Percentiles rank a stretch among this genome's conserved stretches.
phyloP scores from a whole-genome alignment of 2,888 invertebrate genomes.

The Mechanitis mazaeus region DNA sequence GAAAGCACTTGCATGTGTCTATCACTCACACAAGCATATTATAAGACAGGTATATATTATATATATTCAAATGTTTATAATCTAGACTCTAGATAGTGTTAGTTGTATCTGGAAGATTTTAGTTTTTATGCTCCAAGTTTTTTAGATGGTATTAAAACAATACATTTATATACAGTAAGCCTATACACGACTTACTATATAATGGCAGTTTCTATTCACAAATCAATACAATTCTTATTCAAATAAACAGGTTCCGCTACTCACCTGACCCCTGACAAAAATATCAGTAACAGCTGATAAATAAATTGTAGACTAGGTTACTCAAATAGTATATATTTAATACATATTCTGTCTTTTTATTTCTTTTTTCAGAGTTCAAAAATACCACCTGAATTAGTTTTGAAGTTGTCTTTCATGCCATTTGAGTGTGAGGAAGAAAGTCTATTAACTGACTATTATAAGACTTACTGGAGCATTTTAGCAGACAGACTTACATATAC shows the following conservation, averaged over 20 bases:
- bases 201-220: no score
- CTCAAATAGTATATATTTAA: not conserved
- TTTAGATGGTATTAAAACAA: no score
- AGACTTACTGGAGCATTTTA: conserved; percentile 63
- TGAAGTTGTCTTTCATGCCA: conserved; percentile 61
- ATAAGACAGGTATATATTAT: conserved; percentile 41
- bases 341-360: conserved; percentile 1
- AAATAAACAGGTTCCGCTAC: no score
- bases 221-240: no score
- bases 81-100: no score
- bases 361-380: conserved; percentile 44
- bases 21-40: conserved; percentile 52
- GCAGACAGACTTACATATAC: conserved; percentile 53
- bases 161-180: no score
- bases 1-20: conserved; percentile 56
- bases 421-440: conserved; percentile 48
- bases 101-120: no score
- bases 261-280: no score
- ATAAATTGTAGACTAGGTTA: no score
- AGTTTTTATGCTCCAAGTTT: no score
- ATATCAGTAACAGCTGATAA: no score
- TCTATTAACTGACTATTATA: conserved; percentile 49
- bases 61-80: not conserved
- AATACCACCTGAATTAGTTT: conserved; percentile 50
- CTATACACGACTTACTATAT: no score